Base-by-base conservation (phyloP, 2,113 vertebrate species). In the Paraplagusia blochii region DNA sequence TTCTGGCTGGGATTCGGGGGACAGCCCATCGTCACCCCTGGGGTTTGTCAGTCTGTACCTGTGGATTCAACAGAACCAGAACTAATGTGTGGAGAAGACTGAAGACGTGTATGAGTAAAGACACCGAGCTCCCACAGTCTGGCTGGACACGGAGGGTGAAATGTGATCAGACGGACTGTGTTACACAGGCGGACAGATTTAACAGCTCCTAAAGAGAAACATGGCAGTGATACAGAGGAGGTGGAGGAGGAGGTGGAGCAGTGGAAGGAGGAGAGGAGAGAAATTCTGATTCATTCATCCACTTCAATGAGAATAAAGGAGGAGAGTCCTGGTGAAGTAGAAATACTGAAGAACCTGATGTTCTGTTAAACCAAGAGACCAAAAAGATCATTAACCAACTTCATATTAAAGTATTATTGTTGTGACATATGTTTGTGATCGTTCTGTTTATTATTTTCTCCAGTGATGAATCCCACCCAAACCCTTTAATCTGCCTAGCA, bases 201-300 rank as follows among this genome's bases (percentile, higher is more conserved):
- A 91, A 90, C 86, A 52, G 69, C 84, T 69, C 63, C 62, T 88
- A 66, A 77, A 80, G 68, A 77, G 85, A 73, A 69, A 69, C 74
- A 58, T 80, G 82, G 81, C 84, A 58, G 80, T 66, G 80, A 82
- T 75, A 76, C 60, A 61, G 35, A 8, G 87, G 76, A 83, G 76
- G 61, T 74, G 76, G 66, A 53, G 84, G 85, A 86, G 22, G 6
- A 4, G 22, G 68, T 77, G 85, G 71, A 69, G 69, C 73, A 58
- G 80, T 80, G 81, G 83, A 57, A 79, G 66, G 80, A 80, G 75
- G 76, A 57, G 76, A 83, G 76, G 61, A 76, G 76, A 66, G 51
- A 83, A 85, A 86, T 87, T 72, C 80, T 90, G 85, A 91, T 88
- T 90, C 82, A 87, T 81, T 85, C 76, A 81, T 87, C 10, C 1